These are phyloP conservation scores for Sarcophaga caerulescens DNA, from an alignment of 2,888 invertebrate species.

Conservation along the genomic window DNA sequence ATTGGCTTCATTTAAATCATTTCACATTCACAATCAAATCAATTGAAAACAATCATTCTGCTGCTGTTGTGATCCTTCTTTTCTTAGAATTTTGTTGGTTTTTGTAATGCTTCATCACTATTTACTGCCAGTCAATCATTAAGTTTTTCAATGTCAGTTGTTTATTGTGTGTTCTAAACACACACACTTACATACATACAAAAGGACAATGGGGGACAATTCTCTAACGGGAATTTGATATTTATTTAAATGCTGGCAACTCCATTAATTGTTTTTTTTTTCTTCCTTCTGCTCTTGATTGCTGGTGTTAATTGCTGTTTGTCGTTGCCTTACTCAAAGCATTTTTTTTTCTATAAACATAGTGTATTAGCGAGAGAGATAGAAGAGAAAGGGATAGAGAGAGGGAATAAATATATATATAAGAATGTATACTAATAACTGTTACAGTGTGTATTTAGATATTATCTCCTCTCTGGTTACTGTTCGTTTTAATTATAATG, in stretches of 20 bases:
- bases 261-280: constrained; percentile 5
- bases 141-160: background rate
- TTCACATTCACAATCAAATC: constrained; percentile 22
- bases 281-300: background rate
- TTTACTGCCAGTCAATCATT: too few relatives aligned
- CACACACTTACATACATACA: background rate
- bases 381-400: background rate
- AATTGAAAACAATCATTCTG: constrained; percentile 7
- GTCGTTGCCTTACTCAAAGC: background rate
- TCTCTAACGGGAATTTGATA: background rate
- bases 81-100: background rate
- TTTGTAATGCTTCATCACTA: too few relatives aligned
- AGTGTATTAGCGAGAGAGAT: background rate
- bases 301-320: constrained; percentile 15
- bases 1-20: constrained; percentile 59
- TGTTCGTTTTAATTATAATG: too few relatives aligned
- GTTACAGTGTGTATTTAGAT: too few relatives aligned
- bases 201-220: constrained; percentile 8
- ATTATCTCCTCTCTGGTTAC: too few relatives aligned
- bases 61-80: constrained; percentile 11
- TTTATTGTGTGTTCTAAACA: background rate
- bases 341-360: background rate
- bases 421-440: too few relatives aligned
- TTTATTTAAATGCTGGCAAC: constrained; percentile 18
- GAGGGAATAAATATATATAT: background rate